phyloP scores from a whole-genome alignment of 2,797 vertebrate genomes.

The Danio choprae region DNA sequence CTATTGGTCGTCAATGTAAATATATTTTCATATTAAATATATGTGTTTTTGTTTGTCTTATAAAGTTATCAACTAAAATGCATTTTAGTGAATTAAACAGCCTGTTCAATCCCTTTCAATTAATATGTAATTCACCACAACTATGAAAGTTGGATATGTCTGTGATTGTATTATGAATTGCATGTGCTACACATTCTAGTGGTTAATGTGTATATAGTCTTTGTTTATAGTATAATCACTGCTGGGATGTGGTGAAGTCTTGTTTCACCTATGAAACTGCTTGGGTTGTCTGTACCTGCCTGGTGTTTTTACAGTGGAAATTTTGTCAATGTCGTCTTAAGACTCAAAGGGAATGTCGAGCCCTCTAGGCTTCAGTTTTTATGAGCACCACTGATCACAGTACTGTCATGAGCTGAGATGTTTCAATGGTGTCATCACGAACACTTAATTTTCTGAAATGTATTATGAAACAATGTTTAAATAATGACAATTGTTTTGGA shows the following conservation, averaged over 20 bases:
- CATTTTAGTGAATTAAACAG: background rate
- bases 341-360: constrained; percentile 41
- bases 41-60: too few species aligned
- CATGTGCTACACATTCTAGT: background rate
- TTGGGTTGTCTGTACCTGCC: constrained; percentile 38
- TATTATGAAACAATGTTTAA: background rate
- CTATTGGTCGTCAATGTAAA: too few species aligned
- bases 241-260: background rate
- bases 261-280: constrained; percentile 1
- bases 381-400: background rate
- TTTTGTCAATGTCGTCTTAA: constrained; percentile 21
- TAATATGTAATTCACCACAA: background rate
- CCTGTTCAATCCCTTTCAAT: background rate
- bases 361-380: constrained; percentile 31
- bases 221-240: background rate
- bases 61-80: too few species aligned
- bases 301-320: constrained; percentile 8
- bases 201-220: background rate
- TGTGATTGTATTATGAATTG: background rate
- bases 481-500: constrained; percentile 37
- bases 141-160: background rate
- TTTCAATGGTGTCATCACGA: background rate
- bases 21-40: too few species aligned
- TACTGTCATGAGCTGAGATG: background rate
- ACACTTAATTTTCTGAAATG: background rate